Evolutionary conservation across 2,113 vertebrate species (phyloP).

Genomic region (Chloroceryle aenea): DNA sequence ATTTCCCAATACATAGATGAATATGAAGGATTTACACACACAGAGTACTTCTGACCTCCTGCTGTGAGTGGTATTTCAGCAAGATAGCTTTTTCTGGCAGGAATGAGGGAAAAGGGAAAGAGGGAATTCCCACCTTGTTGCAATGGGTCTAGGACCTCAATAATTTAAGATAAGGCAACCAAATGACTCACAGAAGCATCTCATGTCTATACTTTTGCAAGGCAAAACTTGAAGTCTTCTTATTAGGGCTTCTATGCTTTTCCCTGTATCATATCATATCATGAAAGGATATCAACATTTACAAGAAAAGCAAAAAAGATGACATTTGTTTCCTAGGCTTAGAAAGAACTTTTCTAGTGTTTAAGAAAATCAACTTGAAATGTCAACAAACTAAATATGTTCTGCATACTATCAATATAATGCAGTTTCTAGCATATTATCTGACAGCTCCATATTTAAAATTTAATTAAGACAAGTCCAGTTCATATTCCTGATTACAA

Average conservation of each 20-base stretch:
- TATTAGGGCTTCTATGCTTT: background rate
- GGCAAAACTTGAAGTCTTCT: background rate
- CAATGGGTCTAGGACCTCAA: background rate
- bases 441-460: background rate
- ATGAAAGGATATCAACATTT: background rate
- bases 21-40: conserved; percentile 6
- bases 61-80: background rate
- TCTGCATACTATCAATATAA: background rate
- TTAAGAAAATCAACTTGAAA: background rate
- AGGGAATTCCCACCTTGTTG: background rate
- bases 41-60: background rate
- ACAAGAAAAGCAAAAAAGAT: accelerated
- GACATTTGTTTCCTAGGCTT: background rate
- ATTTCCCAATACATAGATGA: background rate
- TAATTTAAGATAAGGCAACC: background rate
- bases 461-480: background rate
- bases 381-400: accelerated
- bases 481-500: background rate
- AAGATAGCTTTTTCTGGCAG: background rate
- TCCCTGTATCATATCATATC: background rate
- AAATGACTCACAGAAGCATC: background rate
- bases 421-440: background rate
- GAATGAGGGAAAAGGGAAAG: background rate
- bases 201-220: background rate
- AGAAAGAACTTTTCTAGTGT: background rate